These are phyloP conservation scores for Charanyca ferruginea DNA, from an alignment of 2,888 invertebrate species.

Conservation along the genomic window DNA sequence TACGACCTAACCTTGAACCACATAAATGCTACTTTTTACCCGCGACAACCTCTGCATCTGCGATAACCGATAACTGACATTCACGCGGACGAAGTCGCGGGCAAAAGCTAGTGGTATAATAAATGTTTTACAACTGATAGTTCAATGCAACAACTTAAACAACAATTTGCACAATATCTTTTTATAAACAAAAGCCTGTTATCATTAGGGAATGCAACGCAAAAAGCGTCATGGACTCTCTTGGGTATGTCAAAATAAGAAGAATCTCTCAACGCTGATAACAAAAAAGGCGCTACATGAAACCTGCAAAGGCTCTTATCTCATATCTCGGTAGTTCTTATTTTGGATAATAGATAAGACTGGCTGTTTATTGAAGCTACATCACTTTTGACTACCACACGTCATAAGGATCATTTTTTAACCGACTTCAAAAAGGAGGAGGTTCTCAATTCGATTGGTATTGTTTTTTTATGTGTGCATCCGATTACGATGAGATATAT, in stretches of 20 bases:
- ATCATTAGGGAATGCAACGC: background rate
- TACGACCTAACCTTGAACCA: too few relatives aligned
- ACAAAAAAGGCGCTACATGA: conserved; percentile 8
- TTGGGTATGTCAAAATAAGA: background rate
- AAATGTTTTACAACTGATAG: background rate
- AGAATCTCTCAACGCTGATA: conserved; percentile 7
- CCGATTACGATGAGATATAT: too few relatives aligned
- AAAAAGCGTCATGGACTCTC: background rate
- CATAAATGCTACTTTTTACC: too few relatives aligned
- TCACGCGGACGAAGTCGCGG: too few relatives aligned
- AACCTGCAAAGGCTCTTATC: conserved; percentile 23
- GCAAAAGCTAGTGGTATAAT: too few relatives aligned
- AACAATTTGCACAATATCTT: background rate
- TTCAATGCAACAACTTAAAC: background rate
- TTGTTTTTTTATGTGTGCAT: too few relatives aligned
- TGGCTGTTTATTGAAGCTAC: conserved; percentile 18
- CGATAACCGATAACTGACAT: too few relatives aligned
- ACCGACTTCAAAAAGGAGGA: too few relatives aligned
- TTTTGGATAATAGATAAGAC: conserved; percentile 39
- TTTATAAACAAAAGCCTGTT: background rate
- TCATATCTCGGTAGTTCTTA: conserved; percentile 25
- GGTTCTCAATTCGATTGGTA: too few relatives aligned
- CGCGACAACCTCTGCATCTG: too few relatives aligned
- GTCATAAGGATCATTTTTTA: background rate
- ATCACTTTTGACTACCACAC: conserved; percentile 16